These are phyloP conservation scores for Pseudomyrmex concolor DNA, from an alignment of 1,140 invertebrate genomes.

Conservation along the genomic window DNA sequence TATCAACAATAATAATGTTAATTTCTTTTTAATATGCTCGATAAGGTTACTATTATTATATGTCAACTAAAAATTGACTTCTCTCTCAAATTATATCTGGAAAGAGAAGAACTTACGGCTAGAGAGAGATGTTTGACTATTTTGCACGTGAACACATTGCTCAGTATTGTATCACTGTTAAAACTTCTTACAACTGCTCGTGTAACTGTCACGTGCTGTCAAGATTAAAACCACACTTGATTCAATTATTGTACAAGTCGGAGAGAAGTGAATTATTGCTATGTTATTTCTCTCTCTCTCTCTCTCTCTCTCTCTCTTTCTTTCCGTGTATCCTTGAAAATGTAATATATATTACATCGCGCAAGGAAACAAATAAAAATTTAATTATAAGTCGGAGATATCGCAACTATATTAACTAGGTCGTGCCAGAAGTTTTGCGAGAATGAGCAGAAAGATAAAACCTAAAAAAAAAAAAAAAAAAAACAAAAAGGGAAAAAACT, in stretches of 20 bases:
- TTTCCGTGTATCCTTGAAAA: slow-evolving; percentile 30
- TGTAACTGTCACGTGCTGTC: neutral
- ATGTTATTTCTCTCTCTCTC: neutral
- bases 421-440: slow-evolving; percentile 6
- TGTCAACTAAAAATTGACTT: neutral
- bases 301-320: neutral
- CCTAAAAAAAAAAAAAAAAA: slow-evolving; percentile 25
- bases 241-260: too few species aligned
- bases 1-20: too few species aligned
- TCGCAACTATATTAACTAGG: slow-evolving; percentile 37
- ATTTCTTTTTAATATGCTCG: too few species aligned
- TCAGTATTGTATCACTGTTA: neutral
- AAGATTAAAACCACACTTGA: neutral
- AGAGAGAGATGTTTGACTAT: neutral
- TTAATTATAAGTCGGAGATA: slow-evolving; percentile 33
- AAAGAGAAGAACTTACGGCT: neutral
- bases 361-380: slow-evolving; percentile 36
- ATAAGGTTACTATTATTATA: neutral
- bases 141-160: neutral
- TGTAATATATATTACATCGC: slow-evolving; percentile 10
- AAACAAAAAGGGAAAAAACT: slow-evolving; percentile 13
- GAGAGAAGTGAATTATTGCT: neutral
- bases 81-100: too few species aligned
- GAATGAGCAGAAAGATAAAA: slow-evolving; percentile 33
- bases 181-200: neutral